Evolutionary conservation across 2,797 vertebrate genomes (phyloP).

Genomic region (Micromesistius poutassou): DNA sequence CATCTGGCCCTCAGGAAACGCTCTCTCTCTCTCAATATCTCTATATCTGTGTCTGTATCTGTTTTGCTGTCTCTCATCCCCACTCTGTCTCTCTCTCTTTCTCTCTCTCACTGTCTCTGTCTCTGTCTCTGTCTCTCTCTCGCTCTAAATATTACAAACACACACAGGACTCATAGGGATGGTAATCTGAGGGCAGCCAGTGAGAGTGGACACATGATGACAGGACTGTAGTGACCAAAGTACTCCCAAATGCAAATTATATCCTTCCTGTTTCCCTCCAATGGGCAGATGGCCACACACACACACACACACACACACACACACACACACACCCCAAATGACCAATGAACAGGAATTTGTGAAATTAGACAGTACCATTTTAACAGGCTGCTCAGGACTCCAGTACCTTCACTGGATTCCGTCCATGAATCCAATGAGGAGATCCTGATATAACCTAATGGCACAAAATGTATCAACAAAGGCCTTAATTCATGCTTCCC

Average conservation of each 20-base stretch:
- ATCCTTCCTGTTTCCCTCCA: background rate
- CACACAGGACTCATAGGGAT: conserved; percentile 14
- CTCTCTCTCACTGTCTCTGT: background rate
- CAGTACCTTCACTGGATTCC: background rate
- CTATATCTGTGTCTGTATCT: no score
- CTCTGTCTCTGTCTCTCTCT: background rate
- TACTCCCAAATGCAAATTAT: conserved; percentile 25
- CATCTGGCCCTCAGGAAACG: conserved; percentile 47
- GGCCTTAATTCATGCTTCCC: background rate
- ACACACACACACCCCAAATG: background rate
- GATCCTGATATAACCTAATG: background rate
- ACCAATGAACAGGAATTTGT: background rate
- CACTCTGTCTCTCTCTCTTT: background rate
- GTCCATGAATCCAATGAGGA: background rate
- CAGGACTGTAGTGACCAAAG: conserved; percentile 22
- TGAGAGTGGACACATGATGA: conserved; percentile 41
- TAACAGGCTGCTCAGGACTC: background rate
- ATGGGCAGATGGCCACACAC: conserved; percentile 1
- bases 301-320: background rate
- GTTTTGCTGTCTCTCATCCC: background rate
- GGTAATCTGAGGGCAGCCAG: conserved; percentile 38
- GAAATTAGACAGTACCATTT: background rate
- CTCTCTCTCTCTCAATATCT: background rate
- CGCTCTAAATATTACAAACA: conserved; percentile 1
- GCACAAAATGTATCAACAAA: background rate